Conservation (phyloP, 2,113 vertebrate species). For the Megaptera novaeangliae region DNA sequence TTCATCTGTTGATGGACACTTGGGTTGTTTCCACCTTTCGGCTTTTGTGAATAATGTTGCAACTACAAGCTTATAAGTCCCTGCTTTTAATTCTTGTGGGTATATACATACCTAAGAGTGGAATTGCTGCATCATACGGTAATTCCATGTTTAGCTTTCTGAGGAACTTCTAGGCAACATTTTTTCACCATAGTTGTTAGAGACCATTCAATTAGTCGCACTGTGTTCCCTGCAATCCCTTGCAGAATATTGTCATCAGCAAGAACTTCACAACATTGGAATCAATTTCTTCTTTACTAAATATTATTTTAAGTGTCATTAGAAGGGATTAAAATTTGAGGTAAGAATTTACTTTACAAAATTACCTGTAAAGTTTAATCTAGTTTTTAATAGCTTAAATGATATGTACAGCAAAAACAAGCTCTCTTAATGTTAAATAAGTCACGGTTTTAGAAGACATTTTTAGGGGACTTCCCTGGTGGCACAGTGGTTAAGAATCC, state of each 20-base stretch:
- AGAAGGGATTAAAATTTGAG: constrained; percentile 15
- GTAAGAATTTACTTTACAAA: constrained; percentile 2
- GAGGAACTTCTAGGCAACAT: background rate
- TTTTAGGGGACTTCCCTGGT: background rate
- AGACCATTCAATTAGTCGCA: background rate
- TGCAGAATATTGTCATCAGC: background rate
- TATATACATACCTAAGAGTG: background rate
- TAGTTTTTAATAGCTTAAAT: constrained; percentile 8
- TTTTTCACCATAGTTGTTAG: background rate
- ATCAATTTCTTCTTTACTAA: constrained; percentile 15
- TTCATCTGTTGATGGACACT: background rate
- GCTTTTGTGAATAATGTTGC: background rate
- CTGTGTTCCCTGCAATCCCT: background rate
- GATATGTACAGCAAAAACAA: background rate
- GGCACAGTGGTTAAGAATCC: too few relatives aligned
- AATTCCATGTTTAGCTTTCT: background rate
- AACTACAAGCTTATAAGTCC: background rate
- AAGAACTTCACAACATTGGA: background rate
- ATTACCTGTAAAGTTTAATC: background rate
- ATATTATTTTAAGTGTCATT: background rate
- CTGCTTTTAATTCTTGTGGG: background rate
- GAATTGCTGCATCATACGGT: background rate
- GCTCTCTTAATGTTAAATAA: background rate
- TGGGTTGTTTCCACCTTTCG: background rate
- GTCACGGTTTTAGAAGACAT: background rate